A percentile compares a stretch with the other conserved stretches of the same genome.
phyloP scores from a whole-genome alignment of 1,140 invertebrate species.

The Chlorops oryzae region DNA sequence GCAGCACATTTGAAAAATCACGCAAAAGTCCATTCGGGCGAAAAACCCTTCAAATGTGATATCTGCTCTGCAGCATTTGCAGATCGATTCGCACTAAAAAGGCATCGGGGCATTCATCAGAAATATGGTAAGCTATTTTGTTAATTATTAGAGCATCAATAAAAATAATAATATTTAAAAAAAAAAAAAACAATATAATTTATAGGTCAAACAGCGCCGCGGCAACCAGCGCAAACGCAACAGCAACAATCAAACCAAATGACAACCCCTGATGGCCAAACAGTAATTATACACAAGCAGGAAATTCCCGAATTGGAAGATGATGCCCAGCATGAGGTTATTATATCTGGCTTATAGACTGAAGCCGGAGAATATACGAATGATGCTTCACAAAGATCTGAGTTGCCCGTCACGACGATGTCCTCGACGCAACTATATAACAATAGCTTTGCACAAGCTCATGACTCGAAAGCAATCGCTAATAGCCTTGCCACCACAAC shows the following conservation, averaged over 20 bases:
- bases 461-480: too few relatives aligned
- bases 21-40: conserved; percentile 71
- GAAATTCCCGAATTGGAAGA: conserved; percentile 45
- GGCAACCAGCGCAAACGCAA: conserved; percentile 23
- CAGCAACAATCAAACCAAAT: conserved; percentile 3
- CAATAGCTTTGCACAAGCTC: too few relatives aligned
- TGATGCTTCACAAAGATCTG: too few relatives aligned
- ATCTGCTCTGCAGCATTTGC: conserved; percentile 83
- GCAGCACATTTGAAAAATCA: conserved; percentile 83
- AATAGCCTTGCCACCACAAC: too few relatives aligned
- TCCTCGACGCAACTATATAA: too few relatives aligned
- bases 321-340: conserved; percentile 44
- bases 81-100: conserved; percentile 71
- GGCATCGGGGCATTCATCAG: conserved; percentile 71
- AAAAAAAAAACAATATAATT: neutral
- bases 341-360: conserved; percentile 47
- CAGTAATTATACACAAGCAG: conserved; percentile 42
- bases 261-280: conserved; percentile 20
- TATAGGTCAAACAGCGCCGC: conserved; percentile 37
- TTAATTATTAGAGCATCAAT: neutral
- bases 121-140: conserved; percentile 56
- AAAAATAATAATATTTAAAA: neutral
- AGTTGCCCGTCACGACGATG: too few relatives aligned
- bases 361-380: too few relatives aligned
- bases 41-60: conserved; percentile 71